A percentile compares a stretch with the other conserved stretches of the same genome.
Conservation (phyloP, 2,113 vertebrate species). For the Orientallactaga bullata region DNA sequence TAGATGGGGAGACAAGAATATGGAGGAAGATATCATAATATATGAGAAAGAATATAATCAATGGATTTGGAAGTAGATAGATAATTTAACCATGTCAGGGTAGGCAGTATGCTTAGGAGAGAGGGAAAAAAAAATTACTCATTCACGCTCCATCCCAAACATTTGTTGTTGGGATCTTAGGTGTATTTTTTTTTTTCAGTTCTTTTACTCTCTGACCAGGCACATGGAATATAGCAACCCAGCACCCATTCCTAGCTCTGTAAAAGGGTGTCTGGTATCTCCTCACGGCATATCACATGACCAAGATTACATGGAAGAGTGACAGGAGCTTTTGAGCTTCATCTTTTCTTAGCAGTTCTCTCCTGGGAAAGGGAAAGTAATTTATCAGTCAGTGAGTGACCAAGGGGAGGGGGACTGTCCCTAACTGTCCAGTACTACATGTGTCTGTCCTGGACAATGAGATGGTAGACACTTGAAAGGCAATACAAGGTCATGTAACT, state of each 20-base stretch:
- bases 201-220: not conserved
- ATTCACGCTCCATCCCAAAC: not conserved
- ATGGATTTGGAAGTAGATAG: not conserved
- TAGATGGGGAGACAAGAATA: conserved; percentile 28
- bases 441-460: not conserved
- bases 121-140: not conserved
- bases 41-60: not conserved
- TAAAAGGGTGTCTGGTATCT: not conserved
- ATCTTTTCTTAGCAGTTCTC: not conserved
- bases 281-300: not conserved
- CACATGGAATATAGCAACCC: not conserved
- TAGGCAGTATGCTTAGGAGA: not conserved
- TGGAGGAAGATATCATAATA: not conserved
- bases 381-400: not conserved
- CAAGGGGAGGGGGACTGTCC: not conserved
- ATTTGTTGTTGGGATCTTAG: not conserved
- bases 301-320: conserved; percentile 3
- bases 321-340: not conserved
- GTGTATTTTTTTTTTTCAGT: not conserved
- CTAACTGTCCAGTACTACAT: not conserved
- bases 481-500: not conserved
- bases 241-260: not conserved
- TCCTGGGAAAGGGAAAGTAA: not conserved
- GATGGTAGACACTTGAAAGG: not conserved
- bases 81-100: conserved; percentile 36